Base-by-base conservation (phyloP, 2,888 invertebrate genomes). In the Steromphala cineraria region DNA sequence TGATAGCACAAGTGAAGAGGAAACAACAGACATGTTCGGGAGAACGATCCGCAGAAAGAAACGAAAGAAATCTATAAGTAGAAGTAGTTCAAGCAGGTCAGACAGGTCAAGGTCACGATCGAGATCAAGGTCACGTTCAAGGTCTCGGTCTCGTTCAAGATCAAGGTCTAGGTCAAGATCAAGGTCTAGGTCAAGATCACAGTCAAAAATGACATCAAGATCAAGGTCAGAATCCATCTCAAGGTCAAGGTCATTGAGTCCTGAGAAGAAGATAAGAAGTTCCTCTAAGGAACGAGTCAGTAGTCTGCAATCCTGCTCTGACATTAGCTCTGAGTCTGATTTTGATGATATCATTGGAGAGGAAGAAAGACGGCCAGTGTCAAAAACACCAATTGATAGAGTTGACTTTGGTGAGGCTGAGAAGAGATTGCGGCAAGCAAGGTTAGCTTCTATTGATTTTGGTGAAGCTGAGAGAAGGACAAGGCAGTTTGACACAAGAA, bases 341-440 rank as follows among this genome's bases (percentile, higher is more conserved):
- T 79, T 55, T 56, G 74, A 75, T 15, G 75, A 71, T 3, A 40
- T 74, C 15, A 52, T 55, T 10, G 80, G 62, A 13, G 80, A 53
- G 28, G 56, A 71, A n/a, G 53, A 36, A 17, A 71, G 67, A 40
- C 24, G 53, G 7, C 28, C n/a, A 36, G 19, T 52, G 40, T 31
- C 19, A 19, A 71, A 75, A 19, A 86, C 83, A 40, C 90, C 91
- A 4, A 84, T 91, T 31, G 85, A 90, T 71, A 79, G 86, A 62
- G 89, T 90, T 8, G 88, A 90, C 78, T 91, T 91, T 85, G 91
- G 91, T n/a, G 90, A 90, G 53, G 91, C 91, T n/a, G 91, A 88
- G 13, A 88, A 87, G 78, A 84, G 89, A 78, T 86, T 87, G 2
- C 86, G 86, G 55, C 81, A 87, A 78, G 85, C 87, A 17, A 81